phyloP scores from a whole-genome alignment of 2,113 vertebrate species.

The Rallus limicola region DNA sequence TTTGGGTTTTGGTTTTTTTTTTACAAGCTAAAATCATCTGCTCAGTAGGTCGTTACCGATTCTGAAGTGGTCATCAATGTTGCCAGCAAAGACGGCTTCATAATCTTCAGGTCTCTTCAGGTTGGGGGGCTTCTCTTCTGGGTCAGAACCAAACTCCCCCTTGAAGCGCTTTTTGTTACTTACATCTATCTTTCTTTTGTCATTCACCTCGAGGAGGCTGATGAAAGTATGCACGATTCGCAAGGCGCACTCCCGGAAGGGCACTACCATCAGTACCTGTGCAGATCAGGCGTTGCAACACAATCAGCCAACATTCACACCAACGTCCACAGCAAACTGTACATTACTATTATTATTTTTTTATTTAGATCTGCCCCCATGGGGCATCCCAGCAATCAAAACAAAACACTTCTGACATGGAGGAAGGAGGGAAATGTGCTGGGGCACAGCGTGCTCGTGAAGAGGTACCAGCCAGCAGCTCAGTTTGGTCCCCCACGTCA shows the following conservation, averaged over 20 bases:
- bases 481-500: not conserved
- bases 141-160: constrained; percentile 87
- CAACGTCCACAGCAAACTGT: accelerated
- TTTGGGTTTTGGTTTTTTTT: not conserved
- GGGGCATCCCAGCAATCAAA: not conserved
- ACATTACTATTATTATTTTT: not conserved
- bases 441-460: not conserved
- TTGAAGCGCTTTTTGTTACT: constrained; percentile 96
- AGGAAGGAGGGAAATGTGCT: not conserved
- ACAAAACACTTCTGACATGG: not conserved
- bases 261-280: constrained; percentile 92
- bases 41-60: constrained; percentile 81
- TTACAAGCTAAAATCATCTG: not conserved
- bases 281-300: not conserved
- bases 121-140: constrained; percentile 82
- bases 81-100: constrained; percentile 89
- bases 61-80: constrained; percentile 96
- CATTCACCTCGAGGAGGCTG: constrained; percentile 85
- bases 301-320: not conserved
- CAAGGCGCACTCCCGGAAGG: constrained; percentile 88
- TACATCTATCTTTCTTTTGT: constrained; percentile 86
- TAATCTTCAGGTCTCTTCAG: constrained; percentile 93
- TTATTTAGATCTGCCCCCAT: not conserved
- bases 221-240: constrained; percentile 87
- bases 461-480: not conserved